Percentiles rank a stretch among this genome's conserved stretches.
Evolutionary conservation across 1,140 invertebrate genomes (phyloP).

Genomic region (Apis laboriosa): DNA sequence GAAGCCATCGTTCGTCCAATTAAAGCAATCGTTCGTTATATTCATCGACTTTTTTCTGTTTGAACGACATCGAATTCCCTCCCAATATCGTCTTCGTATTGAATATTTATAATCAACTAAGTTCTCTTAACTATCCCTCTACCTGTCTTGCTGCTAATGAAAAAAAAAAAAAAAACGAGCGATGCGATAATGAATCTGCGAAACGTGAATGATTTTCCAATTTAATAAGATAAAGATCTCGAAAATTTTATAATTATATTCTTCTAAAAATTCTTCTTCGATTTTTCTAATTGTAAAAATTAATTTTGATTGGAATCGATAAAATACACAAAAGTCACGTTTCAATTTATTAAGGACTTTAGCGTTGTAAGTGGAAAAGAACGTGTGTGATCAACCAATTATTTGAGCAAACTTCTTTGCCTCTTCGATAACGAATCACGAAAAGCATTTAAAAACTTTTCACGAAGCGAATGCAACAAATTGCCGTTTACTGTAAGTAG

Average conservation of each 20-base stretch:
- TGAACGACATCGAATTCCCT: not conserved
- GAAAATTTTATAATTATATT: not conserved
- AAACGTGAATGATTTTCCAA: not conserved
- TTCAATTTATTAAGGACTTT: not conserved
- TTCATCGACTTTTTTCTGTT: too few relatives aligned
- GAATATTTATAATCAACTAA: conserved; percentile 4
- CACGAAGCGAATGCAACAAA: too few relatives aligned
- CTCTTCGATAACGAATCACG: not conserved
- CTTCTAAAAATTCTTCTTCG: not conserved
- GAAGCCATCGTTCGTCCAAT: not conserved
- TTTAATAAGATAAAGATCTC: not conserved
- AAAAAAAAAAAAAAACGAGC: too few relatives aligned
- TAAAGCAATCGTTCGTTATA: not conserved
- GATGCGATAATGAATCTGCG: not conserved
- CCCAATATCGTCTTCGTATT: not conserved
- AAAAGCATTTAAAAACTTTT: too few relatives aligned
- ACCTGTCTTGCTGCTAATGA: not conserved
- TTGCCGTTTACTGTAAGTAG: not conserved
- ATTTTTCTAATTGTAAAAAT: not conserved
- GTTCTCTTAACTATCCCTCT: not conserved
- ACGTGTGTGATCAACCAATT: not conserved
- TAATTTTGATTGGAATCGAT: not conserved
- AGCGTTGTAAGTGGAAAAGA: not conserved
- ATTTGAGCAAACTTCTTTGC: not conserved
- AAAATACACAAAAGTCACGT: too few relatives aligned